Evolutionary conservation across 2,113 vertebrate species (phyloP).

Genomic region (Cisticola juncidis): DNA sequence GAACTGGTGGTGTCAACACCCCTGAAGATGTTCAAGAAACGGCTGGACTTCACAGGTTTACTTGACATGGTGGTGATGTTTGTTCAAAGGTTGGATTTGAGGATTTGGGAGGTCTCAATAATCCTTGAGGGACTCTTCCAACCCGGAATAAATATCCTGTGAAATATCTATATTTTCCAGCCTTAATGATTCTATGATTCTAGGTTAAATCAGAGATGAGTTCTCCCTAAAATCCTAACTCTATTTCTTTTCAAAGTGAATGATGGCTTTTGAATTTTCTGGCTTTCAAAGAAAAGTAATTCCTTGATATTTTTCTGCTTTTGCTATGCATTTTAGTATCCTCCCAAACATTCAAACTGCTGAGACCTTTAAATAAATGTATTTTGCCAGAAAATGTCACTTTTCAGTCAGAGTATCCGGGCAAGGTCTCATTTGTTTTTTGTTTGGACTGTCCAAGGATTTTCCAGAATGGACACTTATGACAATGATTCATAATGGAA

Average conservation of each 20-base stretch:
- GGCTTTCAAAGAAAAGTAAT: background rate
- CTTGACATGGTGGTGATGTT: background rate
- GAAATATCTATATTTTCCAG: background rate
- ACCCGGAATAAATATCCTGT: background rate
- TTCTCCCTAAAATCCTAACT: background rate
- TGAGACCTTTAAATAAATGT: background rate
- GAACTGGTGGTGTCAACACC: background rate
- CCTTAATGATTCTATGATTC: background rate
- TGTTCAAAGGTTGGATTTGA: background rate
- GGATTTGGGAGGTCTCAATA: background rate
- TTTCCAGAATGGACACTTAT: background rate
- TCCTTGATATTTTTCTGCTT: background rate
- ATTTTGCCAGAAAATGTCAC: background rate
- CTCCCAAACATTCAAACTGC: background rate
- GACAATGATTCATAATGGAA: background rate
- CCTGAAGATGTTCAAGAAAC: background rate
- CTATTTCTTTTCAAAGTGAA: background rate
- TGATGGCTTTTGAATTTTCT: background rate
- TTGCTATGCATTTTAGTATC: background rate
- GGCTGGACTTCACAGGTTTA: rapidly evolving
- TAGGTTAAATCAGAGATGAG: background rate
- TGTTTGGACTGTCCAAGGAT: background rate
- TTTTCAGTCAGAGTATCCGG: background rate
- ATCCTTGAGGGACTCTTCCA: background rate
- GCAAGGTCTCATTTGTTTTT: background rate